Percentiles rank a stretch among this genome's conserved stretches.
Conservation (phyloP, 1,140 invertebrate genomes). For the Hormaphis cornu region DNA sequence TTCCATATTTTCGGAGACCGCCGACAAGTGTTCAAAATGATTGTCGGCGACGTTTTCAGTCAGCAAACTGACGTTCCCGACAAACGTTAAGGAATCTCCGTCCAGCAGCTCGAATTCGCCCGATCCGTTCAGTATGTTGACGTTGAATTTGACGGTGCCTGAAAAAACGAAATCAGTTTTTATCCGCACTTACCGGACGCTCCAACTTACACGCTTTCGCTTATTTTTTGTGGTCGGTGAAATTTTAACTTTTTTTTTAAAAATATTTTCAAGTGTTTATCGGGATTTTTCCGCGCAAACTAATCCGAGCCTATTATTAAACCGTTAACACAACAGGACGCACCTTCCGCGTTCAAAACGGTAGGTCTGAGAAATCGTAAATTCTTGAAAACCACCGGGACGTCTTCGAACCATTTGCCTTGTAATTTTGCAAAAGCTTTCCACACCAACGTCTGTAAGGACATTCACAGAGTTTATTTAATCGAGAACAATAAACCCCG, state of each 20-base stretch:
- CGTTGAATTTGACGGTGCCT: slow-evolving; percentile 64
- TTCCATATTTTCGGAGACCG: slow-evolving; percentile 47
- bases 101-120: slow-evolving; percentile 88
- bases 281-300: too few species aligned
- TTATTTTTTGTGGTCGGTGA: too few species aligned
- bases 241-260: too few species aligned
- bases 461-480: too few species aligned
- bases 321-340: background rate
- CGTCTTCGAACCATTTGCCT: slow-evolving; percentile 63
- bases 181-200: too few species aligned
- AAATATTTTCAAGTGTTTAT: too few species aligned
- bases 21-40: slow-evolving; percentile 43
- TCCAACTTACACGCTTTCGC: too few species aligned
- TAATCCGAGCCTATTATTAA: too few species aligned
- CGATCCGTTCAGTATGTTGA: slow-evolving; percentile 68
- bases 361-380: slow-evolving; percentile 81
- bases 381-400: slow-evolving; percentile 74
- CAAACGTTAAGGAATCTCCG: slow-evolving; percentile 65
- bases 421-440: slow-evolving; percentile 75
- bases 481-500: background rate
- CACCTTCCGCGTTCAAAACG: slow-evolving; percentile 68
- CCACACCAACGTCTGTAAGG: slow-evolving; percentile 72
- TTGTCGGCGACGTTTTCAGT: slow-evolving; percentile 51
- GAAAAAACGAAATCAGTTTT: background rate
- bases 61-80: slow-evolving; percentile 58